Evolutionary conservation across 2,797 vertebrate species (phyloP).

Genomic region (Clarias pachynema): DNA sequence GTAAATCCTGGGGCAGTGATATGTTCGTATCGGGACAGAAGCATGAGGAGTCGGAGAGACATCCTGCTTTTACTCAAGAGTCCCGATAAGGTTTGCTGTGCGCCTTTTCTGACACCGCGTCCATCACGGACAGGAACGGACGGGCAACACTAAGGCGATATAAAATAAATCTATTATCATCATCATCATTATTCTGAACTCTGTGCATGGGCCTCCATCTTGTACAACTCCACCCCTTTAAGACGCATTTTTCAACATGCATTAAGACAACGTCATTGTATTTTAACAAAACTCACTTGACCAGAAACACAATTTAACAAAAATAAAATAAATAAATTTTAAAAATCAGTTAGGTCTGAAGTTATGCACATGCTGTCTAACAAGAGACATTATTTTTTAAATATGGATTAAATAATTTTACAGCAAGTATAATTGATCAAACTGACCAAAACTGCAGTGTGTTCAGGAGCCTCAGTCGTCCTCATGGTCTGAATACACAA

Average conservation of each 20-base stretch:
- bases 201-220: background rate
- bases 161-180: too few relatives aligned
- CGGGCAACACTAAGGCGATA: conserved; percentile 56
- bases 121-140: conserved; percentile 45
- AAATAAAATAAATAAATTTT: too few relatives aligned
- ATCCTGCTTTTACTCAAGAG: background rate
- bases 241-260: background rate
- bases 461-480: background rate
- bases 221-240: background rate
- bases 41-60: background rate
- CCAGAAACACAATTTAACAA: too few relatives aligned
- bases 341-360: background rate
- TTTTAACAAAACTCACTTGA: background rate
- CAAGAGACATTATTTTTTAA: too few relatives aligned
- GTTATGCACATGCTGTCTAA: background rate
- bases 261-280: background rate
- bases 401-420: background rate
- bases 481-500: background rate
- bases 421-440: background rate
- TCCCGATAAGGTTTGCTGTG: conserved; percentile 46
- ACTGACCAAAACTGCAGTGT: background rate
- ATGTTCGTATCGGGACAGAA: conserved; percentile 38
- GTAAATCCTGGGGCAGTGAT: background rate
- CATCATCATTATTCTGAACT: too few relatives aligned
- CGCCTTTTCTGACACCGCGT: conserved; percentile 52